Percentiles rank a stretch among this genome's conserved stretches.
Evolutionary conservation across 2,797 vertebrate genomes (phyloP).

Genomic region (Sylvilagus floridanus): DNA sequence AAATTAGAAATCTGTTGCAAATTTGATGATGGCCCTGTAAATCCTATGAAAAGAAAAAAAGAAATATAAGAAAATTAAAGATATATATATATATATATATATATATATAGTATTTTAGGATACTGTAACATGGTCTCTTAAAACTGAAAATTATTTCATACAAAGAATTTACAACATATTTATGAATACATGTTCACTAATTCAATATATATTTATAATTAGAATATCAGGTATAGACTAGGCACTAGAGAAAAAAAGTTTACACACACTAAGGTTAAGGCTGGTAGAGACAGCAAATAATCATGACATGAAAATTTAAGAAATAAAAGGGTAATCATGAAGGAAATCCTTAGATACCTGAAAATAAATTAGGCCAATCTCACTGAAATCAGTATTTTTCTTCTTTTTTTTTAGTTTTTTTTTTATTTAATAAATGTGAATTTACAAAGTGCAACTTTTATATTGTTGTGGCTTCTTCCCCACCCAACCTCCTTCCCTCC

Average conservation of each 20-base stretch:
- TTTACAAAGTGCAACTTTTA: too few species aligned
- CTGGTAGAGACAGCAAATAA: slow-evolving; percentile 34
- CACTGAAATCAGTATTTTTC: slow-evolving; percentile 8
- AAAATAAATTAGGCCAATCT: slow-evolving; percentile 5
- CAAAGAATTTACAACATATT: slow-evolving; percentile 10
- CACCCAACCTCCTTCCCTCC: too few species aligned
- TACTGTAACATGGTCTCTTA: slow-evolving; percentile 32
- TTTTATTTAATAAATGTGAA: too few species aligned
- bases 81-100: neutral
- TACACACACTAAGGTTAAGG: neutral
- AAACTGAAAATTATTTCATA: slow-evolving; percentile 61
- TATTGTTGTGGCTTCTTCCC: too few species aligned
- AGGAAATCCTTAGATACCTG: neutral
- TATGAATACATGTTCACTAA: neutral
- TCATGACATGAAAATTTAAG: neutral
- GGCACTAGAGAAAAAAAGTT: slow-evolving; percentile 1
- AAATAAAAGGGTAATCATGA: neutral
- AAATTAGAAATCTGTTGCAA: slow-evolving; percentile 75
- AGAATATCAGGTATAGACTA: neutral
- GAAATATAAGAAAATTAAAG: neutral
- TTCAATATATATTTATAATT: slow-evolving; percentile 51
- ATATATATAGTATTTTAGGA: slow-evolving; percentile 11
- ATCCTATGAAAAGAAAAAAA: slow-evolving; percentile 74
- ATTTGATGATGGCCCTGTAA: slow-evolving; percentile 72
- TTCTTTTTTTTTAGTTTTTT: too few species aligned